A percentile compares a stretch with the other conserved stretches of the same genome.
Conservation (phyloP, 37 sponge, comb jelly and placozoan species). For the Cliona cf. orientalis region DNA sequence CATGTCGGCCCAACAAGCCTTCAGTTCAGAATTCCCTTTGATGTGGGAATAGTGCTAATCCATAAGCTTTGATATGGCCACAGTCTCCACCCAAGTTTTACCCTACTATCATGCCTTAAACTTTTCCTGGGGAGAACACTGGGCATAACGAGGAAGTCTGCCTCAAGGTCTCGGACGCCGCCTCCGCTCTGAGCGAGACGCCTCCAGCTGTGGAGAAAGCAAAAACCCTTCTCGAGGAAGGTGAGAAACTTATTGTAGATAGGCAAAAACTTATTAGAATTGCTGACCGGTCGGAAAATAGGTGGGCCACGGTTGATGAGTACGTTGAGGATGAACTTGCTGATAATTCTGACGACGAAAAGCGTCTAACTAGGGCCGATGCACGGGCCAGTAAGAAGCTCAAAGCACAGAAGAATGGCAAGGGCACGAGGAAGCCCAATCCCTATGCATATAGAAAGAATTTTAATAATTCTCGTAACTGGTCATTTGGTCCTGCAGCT, state of each 20-base stretch:
- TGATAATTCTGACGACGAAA: not conserved
- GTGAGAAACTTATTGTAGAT: not conserved
- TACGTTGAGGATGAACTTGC: conserved; percentile 3
- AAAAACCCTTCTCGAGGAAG: not conserved
- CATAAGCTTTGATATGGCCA: too few species aligned
- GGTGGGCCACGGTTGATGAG: too few species aligned
- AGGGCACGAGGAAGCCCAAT: too few species aligned
- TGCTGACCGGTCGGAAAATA: conserved; percentile 3
- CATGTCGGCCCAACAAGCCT: too few species aligned
- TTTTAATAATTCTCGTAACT: not conserved
- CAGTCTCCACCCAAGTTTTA: too few species aligned
- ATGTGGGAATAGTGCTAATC: too few species aligned
- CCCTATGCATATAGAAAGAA: not conserved
- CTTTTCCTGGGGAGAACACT: not conserved
- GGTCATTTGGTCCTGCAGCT: too few species aligned
- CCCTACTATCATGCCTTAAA: too few species aligned
- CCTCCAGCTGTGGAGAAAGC: conserved; percentile 7
- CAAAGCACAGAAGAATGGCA: too few species aligned
- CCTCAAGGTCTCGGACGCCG: not conserved
- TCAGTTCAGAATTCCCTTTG: too few species aligned
- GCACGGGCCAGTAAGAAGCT: not conserved
- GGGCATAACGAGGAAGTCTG: not conserved
- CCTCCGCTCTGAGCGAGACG: not conserved
- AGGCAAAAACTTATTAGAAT: conserved; percentile 15
- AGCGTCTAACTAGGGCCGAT: not conserved